Evolutionary conservation across 2,113 vertebrate genomes (phyloP), one percentile per base, ranked within the genome.

Genomic region (Sardina pilchardus): DNA sequence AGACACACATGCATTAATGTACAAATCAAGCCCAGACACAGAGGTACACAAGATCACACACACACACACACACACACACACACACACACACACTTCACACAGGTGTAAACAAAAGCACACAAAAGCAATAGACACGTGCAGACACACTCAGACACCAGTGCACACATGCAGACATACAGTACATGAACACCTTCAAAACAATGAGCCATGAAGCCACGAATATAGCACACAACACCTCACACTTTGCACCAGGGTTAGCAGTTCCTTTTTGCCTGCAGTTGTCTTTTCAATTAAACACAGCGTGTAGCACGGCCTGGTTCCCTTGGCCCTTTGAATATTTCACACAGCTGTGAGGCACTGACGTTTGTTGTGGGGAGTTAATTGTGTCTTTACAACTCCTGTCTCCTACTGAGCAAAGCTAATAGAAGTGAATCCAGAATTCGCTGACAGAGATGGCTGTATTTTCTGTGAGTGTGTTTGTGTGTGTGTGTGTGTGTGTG

Each of bases 251-350:
- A 85, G 48, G 17, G 42, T 53, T 83, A 75, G 78, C 78, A 44
- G 26, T 63, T 42, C 80, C 82, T 82, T 44, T 39, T 50, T 19
- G 50, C 59, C 78, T n/a, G 47, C 75, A 81, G 24, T 59, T 84
- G 81, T 83, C 56, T 86, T 85, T 87, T 88, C 82, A 87, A 88
- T 88, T 87, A 86, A 80, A 83, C n/a, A 19, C 43, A 42, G 24
- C 8, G 14, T 45, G 43, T 30, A 7, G 4, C 6, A 42, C 21
- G 17, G 43, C 26, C 83, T 53, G 81, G 26, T 30, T 30, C 36
- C 39, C 81, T n/a, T 59, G 71, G 71, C 43, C 30, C 83, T 84
- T 80, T 82, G 78, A 83, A 84, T 84, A 81, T 81, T 84, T 87
- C 84, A 82, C 84, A 84, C 84, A 42, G 75, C 53, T 63, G 82